phyloP scores from a whole-genome alignment of 2,113 vertebrate genomes.

The Sula dactylatra region DNA sequence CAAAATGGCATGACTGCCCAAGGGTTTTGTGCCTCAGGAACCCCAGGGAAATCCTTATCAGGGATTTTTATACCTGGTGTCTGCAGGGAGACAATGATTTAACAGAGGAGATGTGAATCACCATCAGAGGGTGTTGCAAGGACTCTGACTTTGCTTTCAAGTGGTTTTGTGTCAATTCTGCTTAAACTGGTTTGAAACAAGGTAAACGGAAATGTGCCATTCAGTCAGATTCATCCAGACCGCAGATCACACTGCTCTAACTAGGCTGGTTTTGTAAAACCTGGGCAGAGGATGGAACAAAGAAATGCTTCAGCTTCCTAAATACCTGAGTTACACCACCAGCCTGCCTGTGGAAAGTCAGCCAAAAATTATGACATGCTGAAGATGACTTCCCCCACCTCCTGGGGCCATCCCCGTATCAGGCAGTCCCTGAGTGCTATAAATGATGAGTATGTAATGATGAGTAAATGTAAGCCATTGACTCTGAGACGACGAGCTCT shows the following conservation, averaged over 20 bases:
- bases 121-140: not conserved
- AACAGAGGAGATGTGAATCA: not conserved
- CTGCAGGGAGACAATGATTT: not conserved
- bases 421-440: not conserved
- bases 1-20: accelerated
- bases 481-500: not conserved
- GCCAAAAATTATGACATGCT: not conserved
- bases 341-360: not conserved
- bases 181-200: not conserved
- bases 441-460: not conserved
- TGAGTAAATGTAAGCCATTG: not conserved
- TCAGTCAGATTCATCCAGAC: not conserved
- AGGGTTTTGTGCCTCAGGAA: not conserved
- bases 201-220: not conserved
- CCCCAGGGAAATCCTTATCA: not conserved
- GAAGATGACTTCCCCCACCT: not conserved
- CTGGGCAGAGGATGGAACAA: not conserved
- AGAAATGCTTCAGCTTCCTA: not conserved
- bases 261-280: not conserved
- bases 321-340: not conserved
- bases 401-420: accelerated
- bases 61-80: not conserved
- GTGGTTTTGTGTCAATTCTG: not conserved
- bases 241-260: not conserved
- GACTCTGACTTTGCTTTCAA: not conserved